A percentile compares a stretch with the other conserved stretches of the same genome.
Conservation (phyloP, 2,888 invertebrate species). For the Agonopterix subpropinquella region DNA sequence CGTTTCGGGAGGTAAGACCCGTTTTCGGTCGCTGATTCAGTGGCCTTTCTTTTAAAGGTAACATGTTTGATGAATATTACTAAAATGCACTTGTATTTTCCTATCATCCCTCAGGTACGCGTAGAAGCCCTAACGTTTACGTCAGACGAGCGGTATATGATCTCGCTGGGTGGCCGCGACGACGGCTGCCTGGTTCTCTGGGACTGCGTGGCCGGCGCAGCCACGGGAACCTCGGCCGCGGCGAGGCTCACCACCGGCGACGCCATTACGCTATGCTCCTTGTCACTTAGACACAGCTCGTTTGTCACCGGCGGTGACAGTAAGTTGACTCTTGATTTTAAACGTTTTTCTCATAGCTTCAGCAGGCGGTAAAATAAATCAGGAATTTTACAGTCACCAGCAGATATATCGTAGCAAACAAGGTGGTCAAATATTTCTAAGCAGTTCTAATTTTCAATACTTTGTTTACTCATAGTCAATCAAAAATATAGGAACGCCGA, state of each 20-base stretch:
- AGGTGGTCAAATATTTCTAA: no score
- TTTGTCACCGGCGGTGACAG: conserved; percentile 86
- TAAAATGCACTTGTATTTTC: not conserved
- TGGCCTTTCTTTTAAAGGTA: no score
- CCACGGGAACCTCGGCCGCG: conserved; percentile 78
- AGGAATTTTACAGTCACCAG: no score
- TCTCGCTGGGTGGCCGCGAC: conserved; percentile 92
- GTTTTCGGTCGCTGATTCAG: no score
- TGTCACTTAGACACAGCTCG: conserved; percentile 75
- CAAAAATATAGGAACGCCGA: no score
- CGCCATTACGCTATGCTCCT: conserved; percentile 74
- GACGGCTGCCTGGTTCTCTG: conserved; percentile 92
- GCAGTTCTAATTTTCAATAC: no score
- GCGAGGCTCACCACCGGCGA: conserved; percentile 83
- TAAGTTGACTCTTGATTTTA: conserved; percentile 27
- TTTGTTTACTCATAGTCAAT: no score
- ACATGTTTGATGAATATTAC: no score
- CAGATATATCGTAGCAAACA: no score
- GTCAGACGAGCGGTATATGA: conserved; percentile 85
- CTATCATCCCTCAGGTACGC: conserved; percentile 70
- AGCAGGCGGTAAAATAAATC: no score
- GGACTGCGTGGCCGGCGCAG: conserved; percentile 79
- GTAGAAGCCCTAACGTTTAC: conserved; percentile 91
- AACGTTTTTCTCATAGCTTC: no score
- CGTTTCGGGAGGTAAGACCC: no score